These are phyloP conservation scores for Phania funesta DNA, from an alignment of 2,888 invertebrate genomes.

Conservation along the genomic window DNA sequence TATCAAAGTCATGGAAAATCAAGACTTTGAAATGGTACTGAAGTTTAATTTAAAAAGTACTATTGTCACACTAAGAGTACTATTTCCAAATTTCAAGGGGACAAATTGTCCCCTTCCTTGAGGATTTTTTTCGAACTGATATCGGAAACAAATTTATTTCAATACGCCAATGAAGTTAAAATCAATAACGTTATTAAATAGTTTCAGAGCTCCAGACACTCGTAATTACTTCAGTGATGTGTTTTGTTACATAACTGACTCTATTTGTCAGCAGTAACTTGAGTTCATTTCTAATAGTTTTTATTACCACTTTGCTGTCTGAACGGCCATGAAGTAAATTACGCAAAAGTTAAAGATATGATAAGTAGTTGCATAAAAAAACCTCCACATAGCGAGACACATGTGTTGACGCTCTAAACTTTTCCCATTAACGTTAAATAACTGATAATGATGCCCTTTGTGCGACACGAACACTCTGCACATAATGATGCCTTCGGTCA, in stretches of 20 bases:
- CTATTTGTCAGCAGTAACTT: not conserved
- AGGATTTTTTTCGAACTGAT: too few species aligned
- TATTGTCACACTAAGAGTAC: too few species aligned
- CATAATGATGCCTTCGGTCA: conserved; percentile 43
- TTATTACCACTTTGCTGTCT: not conserved
- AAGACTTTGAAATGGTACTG: too few species aligned
- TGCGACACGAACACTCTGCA: conserved; percentile 14
- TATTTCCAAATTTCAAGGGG: too few species aligned
- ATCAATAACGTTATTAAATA: too few species aligned
- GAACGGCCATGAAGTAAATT: not conserved
- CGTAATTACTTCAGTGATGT: not conserved
- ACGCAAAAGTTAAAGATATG: not conserved
- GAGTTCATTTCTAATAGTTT: not conserved
- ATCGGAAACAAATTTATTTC: too few species aligned
- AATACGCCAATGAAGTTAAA: too few species aligned
- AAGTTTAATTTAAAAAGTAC: too few species aligned
- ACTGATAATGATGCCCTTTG: conserved; percentile 75
- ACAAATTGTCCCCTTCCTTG: too few species aligned
- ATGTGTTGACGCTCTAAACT: conserved; percentile 67
- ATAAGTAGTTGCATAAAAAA: not conserved
- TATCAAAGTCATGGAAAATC: too few species aligned
- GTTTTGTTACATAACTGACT: not conserved
- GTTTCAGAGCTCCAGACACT: too few species aligned
- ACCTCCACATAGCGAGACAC: not conserved
- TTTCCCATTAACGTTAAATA: conserved; percentile 77